Evolutionary conservation across 2,888 invertebrate genomes (phyloP).

Genomic region (Epinotia ramella): DNA sequence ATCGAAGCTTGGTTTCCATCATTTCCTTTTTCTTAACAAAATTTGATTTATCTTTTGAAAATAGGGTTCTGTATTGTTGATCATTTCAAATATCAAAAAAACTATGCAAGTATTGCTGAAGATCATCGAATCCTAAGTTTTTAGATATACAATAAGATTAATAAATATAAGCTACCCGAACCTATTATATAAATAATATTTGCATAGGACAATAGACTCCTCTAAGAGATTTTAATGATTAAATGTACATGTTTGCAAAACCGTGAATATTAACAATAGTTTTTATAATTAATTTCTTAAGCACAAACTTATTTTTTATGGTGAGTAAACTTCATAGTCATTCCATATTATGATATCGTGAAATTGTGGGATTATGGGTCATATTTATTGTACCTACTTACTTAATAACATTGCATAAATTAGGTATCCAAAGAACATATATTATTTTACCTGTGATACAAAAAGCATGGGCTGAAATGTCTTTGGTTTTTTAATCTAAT

Average conservation of each 20-base stretch:
- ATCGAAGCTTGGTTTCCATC: no score
- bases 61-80: no score
- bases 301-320: constrained; percentile 57
- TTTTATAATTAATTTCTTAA: constrained; percentile 50
- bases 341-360: constrained; percentile 57
- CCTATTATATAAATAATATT: neutral
- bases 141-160: neutral
- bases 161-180: neutral
- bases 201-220: constrained; percentile 20
- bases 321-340: constrained; percentile 65
- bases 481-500: neutral
- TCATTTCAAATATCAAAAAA: no score
- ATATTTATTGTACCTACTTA: neutral
- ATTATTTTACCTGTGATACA: neutral
- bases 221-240: constrained; percentile 28
- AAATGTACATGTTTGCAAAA: constrained; percentile 36
- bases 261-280: constrained; percentile 50
- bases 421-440: no score
- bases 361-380: constrained; percentile 50
- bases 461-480: neutral
- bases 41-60: no score
- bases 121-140: neutral
- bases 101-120: no score
- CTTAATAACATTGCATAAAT: no score
- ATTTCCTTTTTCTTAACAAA: no score